A percentile compares a stretch with the other conserved stretches of the same genome.
Conservation (phyloP, 2,888 invertebrate species). For the Sericinus montela region DNA sequence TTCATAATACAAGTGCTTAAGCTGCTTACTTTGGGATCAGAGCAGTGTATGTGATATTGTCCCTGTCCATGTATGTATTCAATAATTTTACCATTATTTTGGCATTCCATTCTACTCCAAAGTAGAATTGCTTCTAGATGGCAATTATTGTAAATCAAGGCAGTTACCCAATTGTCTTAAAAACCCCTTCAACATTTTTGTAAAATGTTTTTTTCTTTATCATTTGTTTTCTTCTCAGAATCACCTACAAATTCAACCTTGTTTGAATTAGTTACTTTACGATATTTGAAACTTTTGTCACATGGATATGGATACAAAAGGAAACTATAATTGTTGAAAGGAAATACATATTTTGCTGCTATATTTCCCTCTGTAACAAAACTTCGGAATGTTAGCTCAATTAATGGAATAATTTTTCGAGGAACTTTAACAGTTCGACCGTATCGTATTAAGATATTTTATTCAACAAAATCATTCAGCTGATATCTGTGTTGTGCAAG, state of each 20-base stretch:
- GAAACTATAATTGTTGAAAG: not conserved
- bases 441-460: conserved; percentile 21
- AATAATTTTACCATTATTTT: too few relatives aligned
- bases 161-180: too few relatives aligned
- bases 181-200: too few relatives aligned
- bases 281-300: not conserved
- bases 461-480: conserved; percentile 60
- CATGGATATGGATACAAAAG: not conserved
- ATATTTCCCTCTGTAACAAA: not conserved
- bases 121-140: too few relatives aligned
- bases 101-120: too few relatives aligned
- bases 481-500: conserved; percentile 75
- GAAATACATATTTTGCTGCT: not conserved
- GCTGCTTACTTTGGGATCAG: too few relatives aligned
- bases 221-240: not conserved
- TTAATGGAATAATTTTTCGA: conserved; percentile 7
- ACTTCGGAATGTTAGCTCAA: not conserved
- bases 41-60: too few relatives aligned
- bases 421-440: not conserved
- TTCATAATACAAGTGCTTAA: too few relatives aligned
- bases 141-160: too few relatives aligned
- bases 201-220: too few relatives aligned
- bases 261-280: too few relatives aligned
- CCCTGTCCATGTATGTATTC: too few relatives aligned
- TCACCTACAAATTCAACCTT: not conserved